phyloP scores from a whole-genome alignment of 2,797 vertebrate species.

The Sibirionetta formosa region DNA sequence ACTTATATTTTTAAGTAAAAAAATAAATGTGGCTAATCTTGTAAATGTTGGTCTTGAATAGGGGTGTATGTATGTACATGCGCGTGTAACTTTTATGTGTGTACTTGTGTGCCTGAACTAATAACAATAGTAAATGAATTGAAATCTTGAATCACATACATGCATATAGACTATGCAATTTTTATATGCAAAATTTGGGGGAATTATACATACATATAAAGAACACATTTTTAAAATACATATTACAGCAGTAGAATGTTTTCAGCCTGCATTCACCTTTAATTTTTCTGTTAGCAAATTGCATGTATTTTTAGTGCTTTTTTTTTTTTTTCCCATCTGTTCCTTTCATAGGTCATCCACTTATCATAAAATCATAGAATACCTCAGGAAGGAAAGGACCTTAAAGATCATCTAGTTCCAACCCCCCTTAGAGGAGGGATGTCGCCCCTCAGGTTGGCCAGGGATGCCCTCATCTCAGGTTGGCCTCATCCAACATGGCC shows the following conservation, averaged over 20 bases:
- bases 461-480: no score
- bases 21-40: background rate
- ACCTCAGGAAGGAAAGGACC: no score
- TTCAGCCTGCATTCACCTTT: background rate
- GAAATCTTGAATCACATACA: background rate
- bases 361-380: no score
- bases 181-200: background rate
- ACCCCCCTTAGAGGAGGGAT: no score
- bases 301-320: background rate
- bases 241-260: background rate
- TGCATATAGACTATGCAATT: background rate
- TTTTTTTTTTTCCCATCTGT: background rate
- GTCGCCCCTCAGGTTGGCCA: no score
- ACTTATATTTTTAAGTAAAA: background rate
- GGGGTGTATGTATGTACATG: fast-evolving
- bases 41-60: background rate
- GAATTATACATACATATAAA: background rate
- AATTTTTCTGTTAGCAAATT: background rate
- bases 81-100: no score
- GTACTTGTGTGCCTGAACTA: background rate
- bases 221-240: background rate
- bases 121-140: background rate
- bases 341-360: background rate
- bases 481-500: no score
- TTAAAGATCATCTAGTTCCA: no score